These are phyloP conservation scores for Mohoua ochrocephala DNA, from an alignment of 2,113 vertebrate genomes.

Conservation along the genomic window DNA sequence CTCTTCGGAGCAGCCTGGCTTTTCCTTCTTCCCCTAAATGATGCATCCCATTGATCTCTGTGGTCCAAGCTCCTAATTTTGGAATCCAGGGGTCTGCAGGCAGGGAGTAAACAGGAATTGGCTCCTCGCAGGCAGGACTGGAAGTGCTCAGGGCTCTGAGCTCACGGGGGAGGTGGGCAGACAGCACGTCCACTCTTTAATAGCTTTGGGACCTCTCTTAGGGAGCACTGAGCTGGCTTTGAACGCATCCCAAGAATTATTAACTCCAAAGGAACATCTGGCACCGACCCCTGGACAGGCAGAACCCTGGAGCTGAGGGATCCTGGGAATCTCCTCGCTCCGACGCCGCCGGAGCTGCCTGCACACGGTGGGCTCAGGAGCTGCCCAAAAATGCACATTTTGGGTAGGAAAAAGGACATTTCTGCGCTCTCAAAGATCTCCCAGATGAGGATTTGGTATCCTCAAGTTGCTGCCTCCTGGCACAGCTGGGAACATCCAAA, in stretches of 20 bases:
- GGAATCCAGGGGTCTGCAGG: neutral
- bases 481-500: neutral
- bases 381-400: neutral
- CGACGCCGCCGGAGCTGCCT: neutral
- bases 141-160: conserved; percentile 38
- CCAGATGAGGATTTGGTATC: neutral
- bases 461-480: neutral
- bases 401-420: rapidly evolving
- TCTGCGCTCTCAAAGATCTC: rapidly evolving
- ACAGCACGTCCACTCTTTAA: neutral
- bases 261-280: neutral
- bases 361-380: neutral
- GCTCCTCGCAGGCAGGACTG: conserved; percentile 18
- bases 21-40: neutral
- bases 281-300: neutral
- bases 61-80: neutral
- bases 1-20: neutral
- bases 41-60: neutral
- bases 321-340: neutral
- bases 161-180: conserved; percentile 41
- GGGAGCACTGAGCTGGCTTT: neutral
- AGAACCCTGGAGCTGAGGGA: neutral
- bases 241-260: neutral
- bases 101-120: conserved; percentile 18
- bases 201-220: neutral